Evolutionary conservation across 2,888 invertebrate genomes (phyloP), one percentile per base, ranked within the genome.

Genomic region (Microplitis deprimator): DNA sequence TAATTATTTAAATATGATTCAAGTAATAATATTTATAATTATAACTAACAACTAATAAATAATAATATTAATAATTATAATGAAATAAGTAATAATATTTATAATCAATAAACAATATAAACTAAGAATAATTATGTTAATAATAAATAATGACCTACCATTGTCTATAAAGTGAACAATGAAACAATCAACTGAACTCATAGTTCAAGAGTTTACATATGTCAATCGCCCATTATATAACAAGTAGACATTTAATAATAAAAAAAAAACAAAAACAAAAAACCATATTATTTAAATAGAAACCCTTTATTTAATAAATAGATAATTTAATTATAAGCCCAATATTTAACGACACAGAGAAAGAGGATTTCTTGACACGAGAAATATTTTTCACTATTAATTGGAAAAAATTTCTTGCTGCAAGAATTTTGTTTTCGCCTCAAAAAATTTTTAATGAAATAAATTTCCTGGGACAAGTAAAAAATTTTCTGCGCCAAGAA

Each of bases 171-270:
- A 81, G 79, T 84, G 81, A 81, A 81, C 79, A 81, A 83, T 82
- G 82, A 83, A 82, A 83, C 83, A 84, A 84, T 84, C 84, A 84
- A 83, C 79, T 82, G 81, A 84, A 82, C 82, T 83, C 81, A 80
- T 79, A 81, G 78, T 81, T 81, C 79, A 81, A 81, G 74, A 79
- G 74, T 81, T 81, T 82, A 82, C 82, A 82, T 50, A 50, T 80
- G 84, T 85, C 82, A 84, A 84, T 83, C 83, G 81, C 79, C 78
- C 79, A 79, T 59, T 29, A 68, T 65, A 61, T 40, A 60, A 67
- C 68, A 40, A 73, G 39, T 76, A 60, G 29, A 77, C 71, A 65
- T 78, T 65, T 61, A 65, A 77, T 29, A 61, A 78, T 17, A 59
- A 74, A 61, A 68, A 29, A 60, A 17, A 16, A n/a, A n/a, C n/a